Evolutionary conservation across 2,797 vertebrate genomes (phyloP), one percentile per base, ranked within the genome.

Genomic region (Liparis tanakae): DNA sequence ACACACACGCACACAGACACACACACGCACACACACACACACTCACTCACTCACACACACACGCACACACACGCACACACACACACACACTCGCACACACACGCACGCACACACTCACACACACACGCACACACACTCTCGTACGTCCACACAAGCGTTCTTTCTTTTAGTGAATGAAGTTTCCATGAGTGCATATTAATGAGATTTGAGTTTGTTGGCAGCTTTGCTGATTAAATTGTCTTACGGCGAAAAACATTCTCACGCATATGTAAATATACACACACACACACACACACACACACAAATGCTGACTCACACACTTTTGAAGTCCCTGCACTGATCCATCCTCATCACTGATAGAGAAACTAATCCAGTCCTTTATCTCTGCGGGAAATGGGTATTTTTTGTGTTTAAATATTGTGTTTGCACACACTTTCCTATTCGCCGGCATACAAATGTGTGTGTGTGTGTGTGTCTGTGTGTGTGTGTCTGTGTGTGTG

Each of bases 181-280:
- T 76, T 79, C 73, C 81, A 80, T 86, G 33, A 85, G 86, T 86
- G 85, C 82, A 88, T 91, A 87, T 88, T 90, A 89, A 92, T 90
- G 67, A 86, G 87, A 89, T 90, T 89, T 90, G n/a, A 69, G 22
- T 83, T 83, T 83, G 81, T 81, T 85, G 70, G 85, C 76, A 65
- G 58, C 71, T 70, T 34, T 43, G 39, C 75, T 81, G 72, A 90
- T 89, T 81, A 76, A 62, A 85, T 88, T 88, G 63, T 89, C 76
- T 82, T 50, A 64, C 0, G 25, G 76, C 77, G 74, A 63, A 77
- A 76, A 74, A 68, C 14, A 74, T 56, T 37, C 18, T 59, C 33
- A 41, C 44, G 37, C 66, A 56, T 34, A 18, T n/a, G 37, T 62
- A 34, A 51, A 41, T 66, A 37, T 39, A 36, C 36, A 60, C 58